Conservation (phyloP, 2,888 invertebrate genomes). For the Portevinia maculata region DNA sequence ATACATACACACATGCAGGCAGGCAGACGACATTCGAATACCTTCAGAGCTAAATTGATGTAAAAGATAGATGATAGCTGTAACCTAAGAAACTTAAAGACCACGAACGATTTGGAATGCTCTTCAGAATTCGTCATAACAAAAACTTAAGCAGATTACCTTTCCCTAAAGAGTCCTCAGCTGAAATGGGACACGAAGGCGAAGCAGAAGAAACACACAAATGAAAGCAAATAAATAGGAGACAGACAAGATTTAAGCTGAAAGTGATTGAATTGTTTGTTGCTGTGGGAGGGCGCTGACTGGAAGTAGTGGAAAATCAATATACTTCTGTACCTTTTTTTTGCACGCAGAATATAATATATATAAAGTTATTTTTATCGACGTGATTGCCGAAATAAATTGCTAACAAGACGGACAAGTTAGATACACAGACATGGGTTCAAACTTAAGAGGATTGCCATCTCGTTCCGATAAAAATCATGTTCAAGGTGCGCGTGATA, state of each 20-base stretch:
- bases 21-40: background rate
- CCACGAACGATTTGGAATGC: conserved; percentile 61
- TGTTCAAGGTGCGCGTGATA: background rate
- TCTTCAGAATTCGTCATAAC: conserved; percentile 72
- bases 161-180: conserved; percentile 36
- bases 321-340: conserved; percentile 16
- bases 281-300: background rate
- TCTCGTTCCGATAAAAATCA: background rate
- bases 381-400: conserved; percentile 28
- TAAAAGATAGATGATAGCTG: conserved; percentile 52
- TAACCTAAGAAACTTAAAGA: conserved; percentile 63
- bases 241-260: conserved; percentile 56
- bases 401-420: conserved; percentile 25
- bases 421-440: conserved; percentile 19
- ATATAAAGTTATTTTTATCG: conserved; percentile 25
- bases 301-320: conserved; percentile 43
- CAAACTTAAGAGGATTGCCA: conserved; percentile 12
- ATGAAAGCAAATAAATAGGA: conserved; percentile 6
- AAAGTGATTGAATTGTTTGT: conserved; percentile 60
- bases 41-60: conserved; percentile 12
- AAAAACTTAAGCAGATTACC: conserved; percentile 73
- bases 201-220: background rate
- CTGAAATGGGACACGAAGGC: conserved; percentile 19
- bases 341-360: conserved; percentile 6
- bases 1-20: conserved; percentile 20